Conservation (phyloP, 2,113 vertebrate genomes). For the Alosa alosa region DNA sequence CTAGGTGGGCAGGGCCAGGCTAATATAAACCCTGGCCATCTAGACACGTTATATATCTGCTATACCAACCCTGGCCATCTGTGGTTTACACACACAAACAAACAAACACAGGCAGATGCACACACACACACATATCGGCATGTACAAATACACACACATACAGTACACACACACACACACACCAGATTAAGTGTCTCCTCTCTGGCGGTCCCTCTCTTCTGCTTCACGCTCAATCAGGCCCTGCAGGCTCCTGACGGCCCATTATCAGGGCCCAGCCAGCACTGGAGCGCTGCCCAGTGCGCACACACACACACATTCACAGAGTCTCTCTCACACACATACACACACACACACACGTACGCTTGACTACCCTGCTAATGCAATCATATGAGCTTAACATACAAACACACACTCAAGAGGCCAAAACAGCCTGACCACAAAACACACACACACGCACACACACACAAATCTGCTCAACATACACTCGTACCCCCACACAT, state of each 20-base stretch:
- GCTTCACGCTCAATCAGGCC: slow-evolving; percentile 42
- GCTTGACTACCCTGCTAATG: background rate
- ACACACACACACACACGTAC: background rate
- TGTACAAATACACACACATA: background rate
- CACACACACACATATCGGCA: background rate
- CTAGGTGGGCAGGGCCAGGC: too few relatives aligned
- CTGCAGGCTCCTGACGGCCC: slow-evolving; percentile 36
- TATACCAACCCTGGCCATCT: too few relatives aligned
- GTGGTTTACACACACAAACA: background rate
- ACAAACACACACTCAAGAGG: background rate
- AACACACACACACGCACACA: background rate
- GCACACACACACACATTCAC: background rate
- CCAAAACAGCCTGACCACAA: background rate
- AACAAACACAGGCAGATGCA: background rate
- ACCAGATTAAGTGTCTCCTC: slow-evolving; percentile 32
- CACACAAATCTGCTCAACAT: background rate
- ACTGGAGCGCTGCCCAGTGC: slow-evolving; percentile 33
- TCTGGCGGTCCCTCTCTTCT: slow-evolving; percentile 34
- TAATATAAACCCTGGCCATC: too few relatives aligned
- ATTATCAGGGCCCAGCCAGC: slow-evolving; percentile 38
- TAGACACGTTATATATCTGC: too few relatives aligned
- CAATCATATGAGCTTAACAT: background rate
- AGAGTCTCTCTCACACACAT: background rate
- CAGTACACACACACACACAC: background rate
- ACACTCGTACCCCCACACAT: too few relatives aligned